Evolutionary conservation across 2,888 invertebrate genomes (phyloP), one percentile per base, ranked within the genome.

Genomic region (Luperina nickerlii): DNA sequence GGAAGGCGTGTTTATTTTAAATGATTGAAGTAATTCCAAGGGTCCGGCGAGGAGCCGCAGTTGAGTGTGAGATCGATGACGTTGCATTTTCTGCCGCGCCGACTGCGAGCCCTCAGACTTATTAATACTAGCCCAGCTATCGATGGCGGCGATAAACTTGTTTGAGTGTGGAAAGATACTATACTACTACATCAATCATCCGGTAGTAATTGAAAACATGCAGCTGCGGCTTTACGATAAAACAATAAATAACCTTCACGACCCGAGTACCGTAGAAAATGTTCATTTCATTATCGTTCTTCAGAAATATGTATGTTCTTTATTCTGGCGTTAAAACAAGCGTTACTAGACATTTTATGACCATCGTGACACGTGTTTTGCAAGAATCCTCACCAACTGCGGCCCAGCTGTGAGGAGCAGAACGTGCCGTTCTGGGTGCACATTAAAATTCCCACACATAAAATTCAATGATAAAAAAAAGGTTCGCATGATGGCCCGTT

Each of bases 401-500:
- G 92, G 85, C 92, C 94, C 96, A 97, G 96, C 96, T 97, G 97
- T 94, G 93, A 91, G 91, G 90, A 92, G 86, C 90, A 96, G 96
- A 96, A 96, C 96, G 96, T 96, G 97, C 97, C 96, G 92, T 95
- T 96, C 94, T 91, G 93, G 93, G 92, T 90, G 90, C 93, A 93
- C 95, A 96, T 96, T 96, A 95, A 96, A 96, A 96, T 96, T 96
- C 96, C 96, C 97, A 96, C 96, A 96, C 94, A 95, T 96, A 95
- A 96, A 96, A 95, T 95, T 94, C 93, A 94, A 95, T 95, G 94
- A 91, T 93, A 83, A 81, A 96, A 83, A 51, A 96, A 96, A 94
- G 95, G 95, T 94, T 93, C 91, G 90, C 92, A 93, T 93, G 92
- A 93, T 93, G 94, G 95, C 94, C 96, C 95, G 94, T 95, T 95